Evolutionary conservation across 1,140 invertebrate genomes (phyloP).

Genomic region (Diprion similis): DNA sequence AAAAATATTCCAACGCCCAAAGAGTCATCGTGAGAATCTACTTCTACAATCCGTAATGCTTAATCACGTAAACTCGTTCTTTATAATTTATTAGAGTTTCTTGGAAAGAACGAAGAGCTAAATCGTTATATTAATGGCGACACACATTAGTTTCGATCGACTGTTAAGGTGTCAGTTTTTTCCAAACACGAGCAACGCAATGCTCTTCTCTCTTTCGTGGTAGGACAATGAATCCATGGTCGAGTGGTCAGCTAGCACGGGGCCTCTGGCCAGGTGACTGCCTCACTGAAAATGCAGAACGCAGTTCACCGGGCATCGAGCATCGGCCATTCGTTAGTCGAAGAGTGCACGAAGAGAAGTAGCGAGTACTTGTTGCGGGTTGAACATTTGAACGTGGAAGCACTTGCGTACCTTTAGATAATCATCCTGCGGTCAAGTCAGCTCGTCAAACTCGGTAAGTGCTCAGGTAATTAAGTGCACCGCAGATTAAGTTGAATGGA

Average conservation of each 20-base stretch:
- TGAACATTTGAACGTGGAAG: too few relatives aligned
- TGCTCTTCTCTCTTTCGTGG: neutral
- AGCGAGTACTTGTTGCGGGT: neutral
- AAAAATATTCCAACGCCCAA: too few relatives aligned
- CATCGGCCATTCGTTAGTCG: neutral
- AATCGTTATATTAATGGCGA: too few relatives aligned
- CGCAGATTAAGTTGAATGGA: neutral
- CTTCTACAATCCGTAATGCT: too few relatives aligned
- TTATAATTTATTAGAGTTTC: too few relatives aligned
- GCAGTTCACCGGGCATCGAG: neutral
- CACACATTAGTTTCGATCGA: too few relatives aligned
- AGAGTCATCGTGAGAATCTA: too few relatives aligned
- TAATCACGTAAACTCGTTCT: too few relatives aligned
- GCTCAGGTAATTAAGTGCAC: neutral
- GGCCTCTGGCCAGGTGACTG: neutral
- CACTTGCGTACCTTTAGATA: neutral
- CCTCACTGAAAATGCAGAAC: neutral
- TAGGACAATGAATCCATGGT: neutral
- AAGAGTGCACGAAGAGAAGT: neutral
- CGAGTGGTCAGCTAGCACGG: constrained; percentile 12
- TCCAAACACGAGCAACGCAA: too few relatives aligned
- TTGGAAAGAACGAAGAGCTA: too few relatives aligned
- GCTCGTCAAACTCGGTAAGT: neutral
- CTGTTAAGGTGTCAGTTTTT: too few relatives aligned
- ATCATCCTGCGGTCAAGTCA: neutral